Percentiles rank a stretch among this genome's conserved stretches.
phyloP scores from a whole-genome alignment of 2,888 invertebrate species.

The Aporophyla nigra region DNA sequence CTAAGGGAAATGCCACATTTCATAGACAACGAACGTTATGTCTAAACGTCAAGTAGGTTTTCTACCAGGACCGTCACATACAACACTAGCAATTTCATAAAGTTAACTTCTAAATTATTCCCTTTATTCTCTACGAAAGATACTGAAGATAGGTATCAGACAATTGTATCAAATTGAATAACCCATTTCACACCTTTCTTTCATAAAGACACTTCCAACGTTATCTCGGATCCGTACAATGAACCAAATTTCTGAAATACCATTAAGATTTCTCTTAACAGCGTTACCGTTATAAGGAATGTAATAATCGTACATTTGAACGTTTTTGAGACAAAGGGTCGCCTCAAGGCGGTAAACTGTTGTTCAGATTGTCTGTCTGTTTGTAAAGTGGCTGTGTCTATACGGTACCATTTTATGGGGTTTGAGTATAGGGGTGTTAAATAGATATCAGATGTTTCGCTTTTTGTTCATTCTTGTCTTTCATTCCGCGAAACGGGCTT shows the following conservation, averaged over 20 bases:
- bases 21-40: neutral
- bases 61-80: no score
- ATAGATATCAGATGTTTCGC: no score
- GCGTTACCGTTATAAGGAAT: conserved; percentile 40
- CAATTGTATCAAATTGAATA: conserved; percentile 30
- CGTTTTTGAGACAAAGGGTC: conserved; percentile 44
- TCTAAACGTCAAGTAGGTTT: neutral
- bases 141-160: neutral
- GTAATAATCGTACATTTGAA: conserved; percentile 53
- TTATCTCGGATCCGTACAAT: conserved; percentile 31
- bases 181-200: conserved; percentile 40
- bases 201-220: conserved; percentile 19
- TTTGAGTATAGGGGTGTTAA: neutral
- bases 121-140: neutral
- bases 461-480: no score
- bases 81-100: neutral
- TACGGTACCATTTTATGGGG: conserved; percentile 4
- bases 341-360: conserved; percentile 31
- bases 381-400: conserved; percentile 11
- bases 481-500: no score
- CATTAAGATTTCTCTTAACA: conserved; percentile 38
- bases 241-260: conserved; percentile 34
- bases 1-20: neutral
- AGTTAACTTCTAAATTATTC: neutral
- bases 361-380: conserved; percentile 19